A percentile compares a stretch with the other conserved stretches of the same genome.
These are phyloP conservation scores for Corydoras sp. DNA, from an alignment of 2,113 vertebrate species.

Conservation along the genomic window DNA sequence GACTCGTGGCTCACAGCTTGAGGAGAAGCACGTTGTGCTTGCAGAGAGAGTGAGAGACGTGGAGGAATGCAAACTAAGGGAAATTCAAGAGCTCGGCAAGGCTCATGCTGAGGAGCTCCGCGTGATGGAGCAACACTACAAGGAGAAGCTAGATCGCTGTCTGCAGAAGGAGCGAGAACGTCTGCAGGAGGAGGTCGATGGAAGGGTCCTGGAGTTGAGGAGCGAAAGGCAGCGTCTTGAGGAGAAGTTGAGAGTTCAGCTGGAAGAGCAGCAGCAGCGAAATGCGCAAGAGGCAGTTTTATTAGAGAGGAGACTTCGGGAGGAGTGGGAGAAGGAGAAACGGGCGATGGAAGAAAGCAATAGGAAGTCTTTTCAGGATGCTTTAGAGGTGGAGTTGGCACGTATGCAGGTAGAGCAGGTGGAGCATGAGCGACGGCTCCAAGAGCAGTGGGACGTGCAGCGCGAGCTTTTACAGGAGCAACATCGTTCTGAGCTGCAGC, in stretches of 20 bases:
- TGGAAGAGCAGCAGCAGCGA: slow-evolving; percentile 54
- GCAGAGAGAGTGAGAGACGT: slow-evolving; percentile 26
- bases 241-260: slow-evolving; percentile 53
- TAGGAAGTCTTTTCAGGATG: slow-evolving; percentile 60
- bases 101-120: slow-evolving; percentile 60
- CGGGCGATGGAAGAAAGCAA: slow-evolving; percentile 56
- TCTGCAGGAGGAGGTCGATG: slow-evolving; percentile 50
- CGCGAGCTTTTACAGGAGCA: slow-evolving; percentile 53
- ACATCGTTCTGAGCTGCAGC: slow-evolving; percentile 57
- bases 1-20: slow-evolving; percentile 40
- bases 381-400: slow-evolving; percentile 59
- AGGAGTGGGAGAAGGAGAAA: slow-evolving; percentile 65
- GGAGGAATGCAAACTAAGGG: slow-evolving; percentile 43
- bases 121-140: slow-evolving; percentile 50
- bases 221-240: slow-evolving; percentile 55
- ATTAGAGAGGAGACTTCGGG: slow-evolving; percentile 45
- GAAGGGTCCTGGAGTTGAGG: slow-evolving; percentile 50
- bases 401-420: slow-evolving; percentile 59
- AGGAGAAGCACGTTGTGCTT: slow-evolving; percentile 54
- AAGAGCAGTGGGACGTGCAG: slow-evolving; percentile 61
- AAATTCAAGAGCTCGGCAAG: slow-evolving; percentile 53
- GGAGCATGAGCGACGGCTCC: slow-evolving; percentile 52
- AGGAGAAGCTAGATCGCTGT: slow-evolving; percentile 50
- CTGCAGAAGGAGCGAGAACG: slow-evolving; percentile 55
- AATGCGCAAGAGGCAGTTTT: slow-evolving; percentile 55